phyloP scores from a whole-genome alignment of 1,140 invertebrate species.

The Papilio xuthus region DNA sequence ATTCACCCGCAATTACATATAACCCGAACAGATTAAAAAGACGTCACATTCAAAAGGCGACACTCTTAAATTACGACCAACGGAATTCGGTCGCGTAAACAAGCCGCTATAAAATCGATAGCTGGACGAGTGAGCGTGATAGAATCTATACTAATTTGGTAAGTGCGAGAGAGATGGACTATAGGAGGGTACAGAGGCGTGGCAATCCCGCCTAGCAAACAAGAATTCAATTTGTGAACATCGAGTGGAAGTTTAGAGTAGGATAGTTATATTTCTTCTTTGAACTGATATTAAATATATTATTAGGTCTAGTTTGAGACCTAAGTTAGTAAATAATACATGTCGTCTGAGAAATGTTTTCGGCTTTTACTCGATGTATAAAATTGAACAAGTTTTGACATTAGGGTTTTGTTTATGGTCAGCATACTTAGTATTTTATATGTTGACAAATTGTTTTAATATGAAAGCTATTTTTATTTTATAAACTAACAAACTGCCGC shows the following conservation, averaged over 20 bases:
- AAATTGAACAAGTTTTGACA: conserved; percentile 3
- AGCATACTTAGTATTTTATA: neutral
- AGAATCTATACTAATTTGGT: neutral
- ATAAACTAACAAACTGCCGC: too few species aligned
- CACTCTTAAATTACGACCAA: neutral
- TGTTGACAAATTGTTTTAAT: too few species aligned
- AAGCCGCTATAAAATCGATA: conserved; percentile 30
- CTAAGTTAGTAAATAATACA: conserved; percentile 30
- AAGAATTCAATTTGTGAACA: conserved; percentile 34
- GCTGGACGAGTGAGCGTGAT: conserved; percentile 21
- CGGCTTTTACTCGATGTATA: neutral
- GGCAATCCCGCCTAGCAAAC: conserved; percentile 31
- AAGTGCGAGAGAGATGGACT: conserved; percentile 2
- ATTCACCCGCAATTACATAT: conserved; percentile 31
- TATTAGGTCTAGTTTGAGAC: conserved; percentile 31
- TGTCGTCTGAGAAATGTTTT: conserved; percentile 17
- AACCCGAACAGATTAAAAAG: conserved; percentile 31
- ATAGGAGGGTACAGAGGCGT: conserved; percentile 28
- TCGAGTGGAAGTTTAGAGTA: neutral
- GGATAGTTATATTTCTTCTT: conserved; percentile 20
- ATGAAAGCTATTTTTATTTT: neutral
- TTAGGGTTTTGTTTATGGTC: conserved; percentile 1
- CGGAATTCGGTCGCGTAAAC: conserved; percentile 30
- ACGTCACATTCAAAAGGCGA: conserved; percentile 22
- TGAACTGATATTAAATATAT: neutral